Evolutionary conservation across 2,888 invertebrate genomes (phyloP), one percentile per base, ranked within the genome.

Genomic region (Frankliniella intonsa): DNA sequence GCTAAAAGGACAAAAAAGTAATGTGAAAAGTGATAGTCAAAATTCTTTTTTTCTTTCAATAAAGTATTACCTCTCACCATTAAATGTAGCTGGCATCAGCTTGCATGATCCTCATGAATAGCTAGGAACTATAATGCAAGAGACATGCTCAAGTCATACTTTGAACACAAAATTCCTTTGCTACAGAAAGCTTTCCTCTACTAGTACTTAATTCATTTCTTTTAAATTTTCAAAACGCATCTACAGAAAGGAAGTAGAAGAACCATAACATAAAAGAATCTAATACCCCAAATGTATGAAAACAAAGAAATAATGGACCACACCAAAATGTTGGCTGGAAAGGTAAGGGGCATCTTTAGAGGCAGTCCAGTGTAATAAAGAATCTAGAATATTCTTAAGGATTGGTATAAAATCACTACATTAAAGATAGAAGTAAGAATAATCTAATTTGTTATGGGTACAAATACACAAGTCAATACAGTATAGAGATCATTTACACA

Each of bases 41-140:
- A n/a, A 76, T 2, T 76, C 25, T 76, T 12, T 12, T 38, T 38
- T 22, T 25, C 25, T 25, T 38, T 76, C 22, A 25, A 22, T 22
- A 11, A 76, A 22, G 3, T 25, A 76, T 76, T 76, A 76, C 69
- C 69, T 76, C 69, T 12, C 69, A 76, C 69, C 69, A 8, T 76
- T 76, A 76, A 22, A 76, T 25, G 69, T 76, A 76, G 69, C 69
- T 76, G 69, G 69, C 69, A 76, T 76, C 69, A 76, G 25, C 69
- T 76, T 76, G 69, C 69, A 76, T 76, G 69, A 76, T 76, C 69
- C 69, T 76, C 69, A 76, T 76, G 69, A 76, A 25, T 25, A 25
- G 69, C 69, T 76, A 25, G 25, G 69, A 25, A 82, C 81, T 80
- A 82, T 69, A 80, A 80, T 81, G 81, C 51, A 79, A 22, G 69